Evolutionary conservation across 2,888 invertebrate genomes (phyloP), one percentile per base, ranked within the genome.

Genomic region (Drosophila sordidapex): DNA sequence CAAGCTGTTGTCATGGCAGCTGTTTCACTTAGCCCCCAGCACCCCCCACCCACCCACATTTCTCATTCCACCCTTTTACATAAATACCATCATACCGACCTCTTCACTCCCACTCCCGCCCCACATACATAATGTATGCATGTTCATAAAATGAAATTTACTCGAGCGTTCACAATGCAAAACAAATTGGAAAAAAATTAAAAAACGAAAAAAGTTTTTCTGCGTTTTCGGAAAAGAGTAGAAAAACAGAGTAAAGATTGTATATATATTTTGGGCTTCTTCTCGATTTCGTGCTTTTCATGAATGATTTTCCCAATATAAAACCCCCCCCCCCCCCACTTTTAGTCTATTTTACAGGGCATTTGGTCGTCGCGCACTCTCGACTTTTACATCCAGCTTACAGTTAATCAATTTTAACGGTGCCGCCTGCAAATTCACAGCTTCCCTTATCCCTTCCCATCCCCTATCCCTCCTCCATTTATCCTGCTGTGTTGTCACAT

Each of bases 351-450:
- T n/a, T 52, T 46, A 54, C 15, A 56, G 68, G 70, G 49, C 33
- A 56, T 51, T 21, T n/a, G 4, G 27, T 18, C 0, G 29, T n/a
- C 29, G 33, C 11, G 35, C 25, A n/a, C 2, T 21, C 2, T 4
- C 36, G 13, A 13, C n/a, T 29, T 13, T n/a, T 13, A 29, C 49
- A 52, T 57, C 63, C 64, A 60, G 68, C 31, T 83, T 66, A 76
- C 87, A 71, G 87, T 87, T 84, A 82, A 82, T 84, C 62, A 86
- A 81, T 68, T 33, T 40, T 70, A 63, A 66, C 65, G 70, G 70
- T 62, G 43, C 46, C 49, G 54, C 46, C 49, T 27, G 18, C 33
- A 51, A 67, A 53, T 56, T n/a, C 40, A 31, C 36, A 60, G 56
- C 56, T 36, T 2, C 5, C 29, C 29, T 6, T 18, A 27, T 21